Evolutionary conservation across 2,113 vertebrate species (phyloP).

Genomic region (Charina bottae): DNA sequence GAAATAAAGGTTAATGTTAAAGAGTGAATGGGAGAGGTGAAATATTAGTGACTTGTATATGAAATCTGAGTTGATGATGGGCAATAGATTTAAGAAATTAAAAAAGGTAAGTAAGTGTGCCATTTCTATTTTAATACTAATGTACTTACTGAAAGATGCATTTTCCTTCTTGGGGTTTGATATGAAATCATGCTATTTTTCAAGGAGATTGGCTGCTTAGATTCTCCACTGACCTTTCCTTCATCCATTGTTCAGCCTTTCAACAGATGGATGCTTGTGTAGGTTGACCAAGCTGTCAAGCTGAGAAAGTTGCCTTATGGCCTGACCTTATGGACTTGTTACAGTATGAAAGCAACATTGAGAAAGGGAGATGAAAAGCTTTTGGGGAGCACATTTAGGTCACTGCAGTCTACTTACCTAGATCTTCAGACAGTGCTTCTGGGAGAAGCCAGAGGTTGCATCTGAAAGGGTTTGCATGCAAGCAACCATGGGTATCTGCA

Average conservation of each 20-base stretch:
- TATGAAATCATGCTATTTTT: conserved; percentile 54
- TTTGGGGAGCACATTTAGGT: neutral
- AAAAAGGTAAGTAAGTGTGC: conserved; percentile 59
- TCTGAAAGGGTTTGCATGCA: no score
- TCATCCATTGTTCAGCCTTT: fast-evolving
- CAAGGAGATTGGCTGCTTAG: conserved; percentile 21
- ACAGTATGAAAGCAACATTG: neutral
- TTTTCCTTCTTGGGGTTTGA: conserved; percentile 44
- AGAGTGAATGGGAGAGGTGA: neutral
- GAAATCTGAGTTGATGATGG: conserved; percentile 30
- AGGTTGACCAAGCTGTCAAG: neutral
- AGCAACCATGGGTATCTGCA: no score
- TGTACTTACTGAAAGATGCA: conserved; percentile 35
- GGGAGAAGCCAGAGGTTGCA: no score
- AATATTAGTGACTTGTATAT: neutral
- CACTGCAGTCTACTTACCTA: no score
- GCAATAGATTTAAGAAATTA: conserved; percentile 56
- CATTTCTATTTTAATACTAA: conserved; percentile 47
- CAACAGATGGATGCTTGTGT: neutral
- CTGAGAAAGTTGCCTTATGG: neutral
- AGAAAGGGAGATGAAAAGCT: neutral
- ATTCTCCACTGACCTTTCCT: conserved; percentile 7
- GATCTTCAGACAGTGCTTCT: no score
- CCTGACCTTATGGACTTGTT: neutral
- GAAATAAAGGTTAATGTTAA: neutral